Evolutionary conservation across 2,797 vertebrate species (phyloP), one percentile per base, ranked within the genome.

Genomic region (Myotis daubentonii): DNA sequence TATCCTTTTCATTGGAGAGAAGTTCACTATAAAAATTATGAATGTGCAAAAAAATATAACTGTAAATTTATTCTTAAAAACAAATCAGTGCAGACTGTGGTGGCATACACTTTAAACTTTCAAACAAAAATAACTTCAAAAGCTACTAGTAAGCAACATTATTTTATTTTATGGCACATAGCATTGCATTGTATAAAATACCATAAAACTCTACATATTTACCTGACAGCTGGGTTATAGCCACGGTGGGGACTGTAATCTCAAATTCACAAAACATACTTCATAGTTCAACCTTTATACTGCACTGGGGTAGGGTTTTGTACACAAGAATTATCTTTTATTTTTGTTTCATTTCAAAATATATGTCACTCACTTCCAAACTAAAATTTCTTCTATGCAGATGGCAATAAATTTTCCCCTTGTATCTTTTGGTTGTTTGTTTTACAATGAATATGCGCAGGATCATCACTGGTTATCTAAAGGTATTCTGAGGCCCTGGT

Each of bases 31-130:
- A 86, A 83, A 78, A 79, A 79, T 82, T 83, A 33, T 53, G 55
- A 57, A 30, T n/a, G 36, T 22, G 74, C 0, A 68, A 71, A 17
- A 79, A 92, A 91, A 75, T 78, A 23, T 22, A 65, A 65, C 25
- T 68, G 47, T 9, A 68, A 74, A 75, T 80, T 71, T 86, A 78
- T 87, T 82, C 68, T 86, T 90, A 57, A 92, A 86, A 74, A 92
- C 25, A 92, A 90, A 95, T 74, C 65, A 33, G 0, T 91, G 75
- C 66, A 89, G 44, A 87, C 33, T 28, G 28, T 33, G 38, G 15
- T 82, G 20, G 36, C 83, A 70, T 68, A 79, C 93, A 88, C 55
- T 79, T 92, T 85, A 92, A 92, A 78, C 30, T 79, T 97, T n/a
- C 55, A 74, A 88, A 85, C n/a, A 33, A 87, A 89, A 89, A 81